A percentile compares a stretch with the other conserved stretches of the same genome.
These are phyloP conservation scores for Aviceda subcristata DNA, from an alignment of 2,113 vertebrate genomes.

Conservation along the genomic window DNA sequence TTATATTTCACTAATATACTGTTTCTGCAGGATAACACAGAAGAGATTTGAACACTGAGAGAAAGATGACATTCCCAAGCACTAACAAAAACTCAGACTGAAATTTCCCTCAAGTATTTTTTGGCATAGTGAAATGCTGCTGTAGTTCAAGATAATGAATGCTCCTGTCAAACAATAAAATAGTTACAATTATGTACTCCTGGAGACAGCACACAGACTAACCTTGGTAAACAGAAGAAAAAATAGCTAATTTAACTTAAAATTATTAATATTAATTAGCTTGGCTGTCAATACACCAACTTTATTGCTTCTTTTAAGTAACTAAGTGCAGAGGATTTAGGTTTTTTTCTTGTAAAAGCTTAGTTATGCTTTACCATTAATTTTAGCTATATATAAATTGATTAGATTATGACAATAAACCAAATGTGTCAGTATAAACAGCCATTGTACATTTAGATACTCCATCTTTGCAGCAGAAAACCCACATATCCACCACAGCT, in stretches of 20 bases:
- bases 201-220: neutral
- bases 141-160: neutral
- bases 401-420: neutral
- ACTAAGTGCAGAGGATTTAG: neutral
- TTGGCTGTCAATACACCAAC: neutral
- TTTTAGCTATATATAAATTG: neutral
- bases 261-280: neutral
- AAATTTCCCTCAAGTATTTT: neutral
- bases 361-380: neutral
- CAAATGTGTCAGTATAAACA: neutral
- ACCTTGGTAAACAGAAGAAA: neutral
- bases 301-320: neutral
- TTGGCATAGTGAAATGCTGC: neutral
- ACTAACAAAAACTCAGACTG: neutral
- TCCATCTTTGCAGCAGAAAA: neutral
- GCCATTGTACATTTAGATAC: neutral
- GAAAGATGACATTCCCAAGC: neutral
- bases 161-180: neutral
- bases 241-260: neutral
- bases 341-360: neutral
- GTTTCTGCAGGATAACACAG: neutral
- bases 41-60: neutral
- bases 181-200: neutral
- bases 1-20: neutral
- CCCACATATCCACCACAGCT: neutral